These are phyloP conservation scores for Phaethon lepturus DNA, from an alignment of 2,113 vertebrate genomes.

Conservation along the genomic window DNA sequence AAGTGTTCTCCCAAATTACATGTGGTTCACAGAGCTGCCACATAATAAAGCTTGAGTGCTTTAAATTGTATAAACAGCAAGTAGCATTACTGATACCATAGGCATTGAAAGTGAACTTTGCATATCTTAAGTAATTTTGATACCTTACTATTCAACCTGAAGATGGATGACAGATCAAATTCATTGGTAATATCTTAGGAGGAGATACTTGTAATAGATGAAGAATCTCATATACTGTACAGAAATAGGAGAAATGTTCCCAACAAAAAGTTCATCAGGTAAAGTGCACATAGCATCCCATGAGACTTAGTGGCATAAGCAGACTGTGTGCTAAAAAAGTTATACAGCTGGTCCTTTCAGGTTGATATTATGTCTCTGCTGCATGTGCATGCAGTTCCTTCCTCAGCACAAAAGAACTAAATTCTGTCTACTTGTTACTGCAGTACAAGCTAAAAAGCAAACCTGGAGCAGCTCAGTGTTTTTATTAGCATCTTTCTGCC, in stretches of 20 bases:
- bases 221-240: accelerated
- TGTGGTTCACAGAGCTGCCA: conserved; percentile 21
- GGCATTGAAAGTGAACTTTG: background rate
- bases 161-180: background rate
- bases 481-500: background rate
- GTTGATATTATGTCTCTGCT: background rate
- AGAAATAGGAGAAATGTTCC: background rate
- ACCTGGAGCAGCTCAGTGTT: background rate
- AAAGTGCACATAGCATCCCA: accelerated
- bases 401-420: background rate
- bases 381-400: background rate
- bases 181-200: background rate
- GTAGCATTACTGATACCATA: background rate
- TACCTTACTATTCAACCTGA: background rate
- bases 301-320: accelerated
- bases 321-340: too few relatives aligned
- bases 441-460: background rate
- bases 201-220: accelerated
- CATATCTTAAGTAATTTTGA: background rate
- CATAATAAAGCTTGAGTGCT: background rate
- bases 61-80: background rate
- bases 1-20: conserved; percentile 25
- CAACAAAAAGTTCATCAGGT: background rate
- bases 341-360: background rate
- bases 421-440: background rate